Base-by-base conservation (phyloP, 1,140 invertebrate genomes). In the Drosophila lacertosa region DNA sequence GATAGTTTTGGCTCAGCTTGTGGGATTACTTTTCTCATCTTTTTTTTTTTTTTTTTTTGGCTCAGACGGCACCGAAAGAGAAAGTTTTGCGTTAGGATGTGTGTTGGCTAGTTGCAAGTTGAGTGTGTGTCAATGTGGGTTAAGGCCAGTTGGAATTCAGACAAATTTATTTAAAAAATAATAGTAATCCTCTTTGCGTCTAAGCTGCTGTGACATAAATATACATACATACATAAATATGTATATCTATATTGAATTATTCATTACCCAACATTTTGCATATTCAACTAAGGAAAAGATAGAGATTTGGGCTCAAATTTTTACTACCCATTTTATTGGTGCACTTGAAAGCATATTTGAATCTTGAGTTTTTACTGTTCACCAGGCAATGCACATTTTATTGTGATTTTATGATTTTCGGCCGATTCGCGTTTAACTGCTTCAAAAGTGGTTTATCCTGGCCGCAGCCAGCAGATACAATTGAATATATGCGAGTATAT, bases 1-100 rank as follows among this genome's bases (percentile, higher is more conserved):
- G 82, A 88, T 86, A 88, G 70, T 82, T 88, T 67, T 63, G 48
- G 58, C 58, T 33, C 6, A 59, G 66, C 59, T 64, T 44, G 35
- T 24, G 39, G 50, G 39, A 44, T 51, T 54, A 32, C 13, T 13
- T 47, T n/a, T 11, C 11, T 33, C 42, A 11, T n/a, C n/a, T 26
- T 29, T 22, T 32, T 32, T 59, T 50, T 50, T 42, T 44, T 10
- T 10, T 37, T 26, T 29, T 22, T 32, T 32, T 59, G 44, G 44
- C 57, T 32, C 13, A 40, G 47, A 50, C 26, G 1, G 7, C 33
- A 22, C 6, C 47, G 3, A 5, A 24, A 20, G 33, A 32, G n/a
- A 48, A 64, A 69, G 32, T 69, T 69, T 64, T 6, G 7, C 13
- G 7, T 54, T 42, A 10, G 32, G 20, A 51, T 42, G 47, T 51